A percentile compares a stretch with the other conserved stretches of the same genome.
These are phyloP conservation scores for Nerophis lumbriciformis DNA, from an alignment of 2,113 vertebrate species.

Conservation along the genomic window DNA sequence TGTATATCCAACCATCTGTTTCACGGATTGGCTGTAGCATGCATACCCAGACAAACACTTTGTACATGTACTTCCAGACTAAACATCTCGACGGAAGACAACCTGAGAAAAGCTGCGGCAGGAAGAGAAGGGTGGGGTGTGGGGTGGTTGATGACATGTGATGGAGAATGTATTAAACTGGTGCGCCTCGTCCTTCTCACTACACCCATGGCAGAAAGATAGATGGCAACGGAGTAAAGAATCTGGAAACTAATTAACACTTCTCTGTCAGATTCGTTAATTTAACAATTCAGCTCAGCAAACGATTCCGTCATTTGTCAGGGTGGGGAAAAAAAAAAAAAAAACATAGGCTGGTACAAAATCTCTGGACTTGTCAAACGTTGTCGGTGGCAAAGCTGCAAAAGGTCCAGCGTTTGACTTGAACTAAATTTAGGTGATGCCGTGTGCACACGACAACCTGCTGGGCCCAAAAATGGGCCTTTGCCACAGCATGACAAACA, in stretches of 20 bases:
- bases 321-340: too few relatives aligned
- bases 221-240: conserved; percentile 33
- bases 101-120: conserved; percentile 54
- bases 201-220: conserved; percentile 40
- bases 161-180: conserved; percentile 55
- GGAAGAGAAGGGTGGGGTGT: conserved; percentile 2
- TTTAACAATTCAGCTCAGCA: not conserved
- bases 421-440: conserved; percentile 74
- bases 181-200: conserved; percentile 50
- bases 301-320: too few relatives aligned
- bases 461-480: conserved; percentile 71
- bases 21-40: conserved; percentile 14
- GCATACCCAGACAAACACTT: conserved; percentile 53
- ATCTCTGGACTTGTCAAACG: too few relatives aligned
- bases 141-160: conserved; percentile 48
- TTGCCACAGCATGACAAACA: conserved; percentile 67
- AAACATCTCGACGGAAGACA: conserved; percentile 60
- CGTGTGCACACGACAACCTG: conserved; percentile 65
- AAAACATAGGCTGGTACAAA: too few relatives aligned
- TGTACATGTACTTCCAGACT: conserved; percentile 51
- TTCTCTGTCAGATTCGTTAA: conserved; percentile 44
- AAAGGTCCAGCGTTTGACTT: conserved; percentile 53
- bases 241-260: conserved; percentile 67
- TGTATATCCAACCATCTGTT: conserved; percentile 42
- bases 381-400: conserved; percentile 39